Base-by-base conservation (phyloP, 1,140 invertebrate genomes). In the Chlorops oryzae region DNA sequence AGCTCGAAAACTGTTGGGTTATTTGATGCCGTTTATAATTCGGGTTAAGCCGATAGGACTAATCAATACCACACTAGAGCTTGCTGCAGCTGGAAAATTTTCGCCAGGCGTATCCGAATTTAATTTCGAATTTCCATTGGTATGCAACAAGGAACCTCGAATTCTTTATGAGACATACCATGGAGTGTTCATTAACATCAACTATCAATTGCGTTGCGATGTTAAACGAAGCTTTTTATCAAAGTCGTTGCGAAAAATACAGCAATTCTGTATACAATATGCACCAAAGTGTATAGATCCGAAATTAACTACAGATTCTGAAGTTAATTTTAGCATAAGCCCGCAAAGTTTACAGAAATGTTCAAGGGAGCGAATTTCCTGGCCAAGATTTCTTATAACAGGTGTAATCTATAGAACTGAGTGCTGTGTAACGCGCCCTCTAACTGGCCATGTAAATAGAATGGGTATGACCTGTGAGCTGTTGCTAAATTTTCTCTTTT, bases 161-260 rank as follows among this genome's bases (percentile, higher is more conserved):
- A 77, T 77, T 10, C 74, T 97, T 1, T 88, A 94, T 73, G 93
- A 98, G 81, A 96, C 94, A 1, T 98, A 97, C 72, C 93, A 97
- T 75, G 95, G 94, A 2, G 92, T 97, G 6, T 97, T 96, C 73
- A 88, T 98, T 1, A 97, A 90, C 72, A 87, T 98, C 44, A 92
- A 93, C 65, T 98, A 97, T 72, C 78, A 81, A 40, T 74, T 97
- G 9, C 84, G 83, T 59, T 93, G 90, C 65, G 90, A 92, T 58
- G 85, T 96, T 70, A 96, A 93, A 73, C 76, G 92, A 55, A 90
- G 84, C 32, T 87, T 98, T 62, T 74, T 98, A 1, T 89, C 87
- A 52, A 96, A 96, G 74, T 91, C 93, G 59, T 72, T 92, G 3
- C 83, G 81, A 59, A 90, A 91, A 66, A 78, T 80, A 10, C 80